Percentiles rank a stretch among this genome's conserved stretches.
These are phyloP conservation scores for Pogonocichla stellata DNA, from an alignment of 2,113 vertebrate genomes.

Conservation along the genomic window DNA sequence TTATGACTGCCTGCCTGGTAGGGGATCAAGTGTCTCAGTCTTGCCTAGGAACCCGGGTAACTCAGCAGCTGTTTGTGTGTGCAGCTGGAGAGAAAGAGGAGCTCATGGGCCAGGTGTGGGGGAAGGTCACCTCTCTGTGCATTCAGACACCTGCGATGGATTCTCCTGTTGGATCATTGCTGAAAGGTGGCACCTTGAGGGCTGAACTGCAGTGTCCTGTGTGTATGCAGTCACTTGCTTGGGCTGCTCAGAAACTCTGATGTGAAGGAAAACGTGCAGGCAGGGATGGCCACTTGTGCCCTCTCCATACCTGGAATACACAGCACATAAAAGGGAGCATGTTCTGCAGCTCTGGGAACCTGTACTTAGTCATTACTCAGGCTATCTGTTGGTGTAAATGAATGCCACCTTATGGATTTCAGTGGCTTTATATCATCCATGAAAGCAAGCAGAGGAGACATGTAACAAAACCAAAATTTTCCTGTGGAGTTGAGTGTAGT, in stretches of 20 bases:
- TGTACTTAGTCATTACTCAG: background rate
- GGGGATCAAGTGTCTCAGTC: rapidly evolving
- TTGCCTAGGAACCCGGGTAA: background rate
- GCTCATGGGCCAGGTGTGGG: background rate
- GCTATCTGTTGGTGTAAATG: background rate
- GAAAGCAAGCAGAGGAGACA: slow-evolving; percentile 1
- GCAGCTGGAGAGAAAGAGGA: background rate
- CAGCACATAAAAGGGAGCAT: background rate
- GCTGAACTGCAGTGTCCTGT: background rate
- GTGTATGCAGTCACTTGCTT: background rate
- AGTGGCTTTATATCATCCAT: background rate
- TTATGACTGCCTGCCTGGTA: background rate
- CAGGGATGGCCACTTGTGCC: background rate
- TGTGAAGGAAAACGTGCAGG: background rate
- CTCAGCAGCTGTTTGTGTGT: background rate
- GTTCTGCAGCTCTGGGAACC: slow-evolving; percentile 29
- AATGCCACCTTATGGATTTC: slow-evolving; percentile 27
- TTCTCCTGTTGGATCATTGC: rapidly evolving
- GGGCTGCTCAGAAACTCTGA: background rate
- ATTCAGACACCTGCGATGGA: rapidly evolving
- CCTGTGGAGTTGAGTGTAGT: background rate
- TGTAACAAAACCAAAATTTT: background rate
- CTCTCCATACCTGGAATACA: background rate
- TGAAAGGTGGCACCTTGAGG: background rate
- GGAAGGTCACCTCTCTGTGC: background rate